phyloP scores from a whole-genome alignment of 2,797 vertebrate species.

The Sebastes hubbsi region DNA sequence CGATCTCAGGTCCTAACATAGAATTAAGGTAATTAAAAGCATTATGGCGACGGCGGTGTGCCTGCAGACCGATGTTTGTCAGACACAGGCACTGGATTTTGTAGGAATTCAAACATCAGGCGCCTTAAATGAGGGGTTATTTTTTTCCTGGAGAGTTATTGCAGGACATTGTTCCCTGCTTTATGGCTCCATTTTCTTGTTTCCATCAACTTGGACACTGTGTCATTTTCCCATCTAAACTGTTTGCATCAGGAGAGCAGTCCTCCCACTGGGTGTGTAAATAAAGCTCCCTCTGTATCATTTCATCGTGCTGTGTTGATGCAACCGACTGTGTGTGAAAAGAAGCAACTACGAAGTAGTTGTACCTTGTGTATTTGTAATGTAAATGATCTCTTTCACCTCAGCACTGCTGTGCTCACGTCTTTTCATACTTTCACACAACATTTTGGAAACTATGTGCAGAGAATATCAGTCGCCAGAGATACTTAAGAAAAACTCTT shows the following conservation, averaged over 20 bases:
- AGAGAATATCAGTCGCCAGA: neutral
- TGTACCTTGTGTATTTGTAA: constrained; percentile 3
- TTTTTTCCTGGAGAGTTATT: constrained; percentile 53
- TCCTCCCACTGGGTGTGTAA: constrained; percentile 68
- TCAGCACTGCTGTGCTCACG: neutral
- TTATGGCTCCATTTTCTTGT: constrained; percentile 57
- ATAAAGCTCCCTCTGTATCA: constrained; percentile 63
- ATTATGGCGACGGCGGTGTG: constrained; percentile 60
- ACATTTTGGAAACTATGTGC: neutral
- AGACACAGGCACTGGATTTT: constrained; percentile 60
- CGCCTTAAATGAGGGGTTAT: constrained; percentile 74
- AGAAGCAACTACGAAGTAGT: neutral
- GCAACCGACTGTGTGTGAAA: constrained; percentile 38
- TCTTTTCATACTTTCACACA: neutral
- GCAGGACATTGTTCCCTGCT: constrained; percentile 61
- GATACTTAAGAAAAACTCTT: neutral
- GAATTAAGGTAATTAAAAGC: constrained; percentile 77
- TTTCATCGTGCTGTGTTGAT: constrained; percentile 57
- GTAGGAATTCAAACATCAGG: constrained; percentile 67
- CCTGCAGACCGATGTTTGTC: constrained; percentile 75
- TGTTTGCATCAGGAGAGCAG: constrained; percentile 70
- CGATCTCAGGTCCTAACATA: constrained; percentile 65
- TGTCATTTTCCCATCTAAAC: constrained; percentile 77
- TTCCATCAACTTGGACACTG: constrained; percentile 62
- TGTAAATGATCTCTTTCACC: neutral